A percentile compares a stretch with the other conserved stretches of the same genome.
phyloP scores from a whole-genome alignment of 2,113 vertebrate genomes.

The Passer domesticus region DNA sequence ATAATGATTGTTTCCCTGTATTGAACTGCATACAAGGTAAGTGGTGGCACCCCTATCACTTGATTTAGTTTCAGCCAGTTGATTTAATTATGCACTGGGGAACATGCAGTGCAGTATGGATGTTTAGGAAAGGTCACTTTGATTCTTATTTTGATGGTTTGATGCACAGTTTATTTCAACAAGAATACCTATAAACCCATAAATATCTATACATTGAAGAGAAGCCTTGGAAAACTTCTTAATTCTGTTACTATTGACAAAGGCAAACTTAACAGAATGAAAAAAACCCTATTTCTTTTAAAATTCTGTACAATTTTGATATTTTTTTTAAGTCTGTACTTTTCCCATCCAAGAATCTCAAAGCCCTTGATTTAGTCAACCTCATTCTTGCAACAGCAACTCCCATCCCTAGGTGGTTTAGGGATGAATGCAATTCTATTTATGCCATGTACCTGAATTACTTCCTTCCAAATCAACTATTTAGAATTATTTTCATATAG shows the following conservation, averaged over 20 bases:
- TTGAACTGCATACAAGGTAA: neutral
- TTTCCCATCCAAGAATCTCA: neutral
- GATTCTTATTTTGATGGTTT: neutral
- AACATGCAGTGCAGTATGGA: neutral
- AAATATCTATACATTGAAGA: neutral
- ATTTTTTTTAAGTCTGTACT: neutral
- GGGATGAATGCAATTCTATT: neutral
- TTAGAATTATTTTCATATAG: neutral
- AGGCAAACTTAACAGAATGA: neutral
- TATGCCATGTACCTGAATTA: neutral
- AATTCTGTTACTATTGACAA: neutral
- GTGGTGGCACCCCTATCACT: neutral
- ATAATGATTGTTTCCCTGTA: neutral
- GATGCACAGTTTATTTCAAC: neutral
- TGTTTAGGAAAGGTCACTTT: neutral
- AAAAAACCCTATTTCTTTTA: neutral
- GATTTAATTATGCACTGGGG: neutral
- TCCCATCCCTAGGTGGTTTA: neutral
- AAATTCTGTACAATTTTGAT: neutral
- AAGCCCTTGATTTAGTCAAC: neutral
- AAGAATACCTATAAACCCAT: neutral
- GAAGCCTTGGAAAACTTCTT: neutral
- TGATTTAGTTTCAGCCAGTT: neutral
- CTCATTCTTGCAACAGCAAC: neutral
- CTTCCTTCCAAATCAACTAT: neutral